Base-by-base conservation (phyloP, 2,797 vertebrate genomes). In the Sebastes wilsoni region DNA sequence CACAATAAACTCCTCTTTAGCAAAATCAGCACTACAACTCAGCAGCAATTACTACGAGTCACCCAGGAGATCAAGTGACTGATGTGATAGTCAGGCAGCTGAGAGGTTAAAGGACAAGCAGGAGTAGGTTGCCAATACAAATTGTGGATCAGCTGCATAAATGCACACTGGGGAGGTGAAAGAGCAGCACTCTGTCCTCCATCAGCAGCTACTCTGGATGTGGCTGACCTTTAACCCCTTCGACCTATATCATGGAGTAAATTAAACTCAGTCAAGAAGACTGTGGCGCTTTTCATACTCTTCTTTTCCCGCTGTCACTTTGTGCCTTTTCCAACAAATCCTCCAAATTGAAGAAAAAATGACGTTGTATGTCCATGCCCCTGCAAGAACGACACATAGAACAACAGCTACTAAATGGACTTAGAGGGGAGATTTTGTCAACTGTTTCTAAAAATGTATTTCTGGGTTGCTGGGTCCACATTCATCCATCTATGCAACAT, bases 91-190 rank as follows among this genome's bases (percentile, higher is more conserved):
- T 82, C 62, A 2, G n/a, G 49, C 30, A 67, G 60, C 34, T 23
- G 18, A 66, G 68, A 75, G 75, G 69, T 70, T 20, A 74, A 68
- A 77, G 68, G 32, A 78, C 72, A 69, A 25, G 54, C n/a, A 7
- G 18, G 66, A 38, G 0, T 42, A 9, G 25, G 13, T 20, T 58
- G 77, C 52, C 54, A 64, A 46, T 54, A 42, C 18, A 67, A 61
- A 60, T 23, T 46, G 58, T 38, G 12, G 16, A 67, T 8, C 12
- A 46, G n/a, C 22, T 52, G 66, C 18, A 25, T 60, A 65, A 75
- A 66, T n/a, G 56, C 32, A n/a, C 25, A 52, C 42, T 16, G 8
- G 16, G 58, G 25, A 72, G 20, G 38, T 72, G 14, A 56, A 34
- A 67, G 12, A 61, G 59, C 49, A 70, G 30, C 70, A 22, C 16